Percentiles rank a stretch among this genome's conserved stretches.
Evolutionary conservation across 2,797 vertebrate genomes (phyloP).

Genomic region (Sylvia borin): DNA sequence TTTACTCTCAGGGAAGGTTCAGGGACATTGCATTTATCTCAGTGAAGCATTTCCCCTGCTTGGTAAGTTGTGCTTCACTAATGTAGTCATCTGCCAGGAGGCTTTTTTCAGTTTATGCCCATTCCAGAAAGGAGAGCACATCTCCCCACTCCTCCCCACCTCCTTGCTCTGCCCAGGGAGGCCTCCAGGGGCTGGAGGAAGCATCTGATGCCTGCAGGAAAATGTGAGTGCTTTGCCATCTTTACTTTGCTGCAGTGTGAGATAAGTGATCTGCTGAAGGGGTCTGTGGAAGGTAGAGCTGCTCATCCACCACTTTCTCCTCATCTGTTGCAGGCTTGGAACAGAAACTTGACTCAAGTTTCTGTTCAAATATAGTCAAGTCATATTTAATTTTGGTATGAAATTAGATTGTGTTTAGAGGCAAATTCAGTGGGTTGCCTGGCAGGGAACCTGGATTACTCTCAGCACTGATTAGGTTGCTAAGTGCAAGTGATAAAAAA

Average conservation of each 20-base stretch:
- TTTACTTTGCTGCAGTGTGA: not conserved
- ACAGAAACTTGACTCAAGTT: not conserved
- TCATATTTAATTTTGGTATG: not conserved
- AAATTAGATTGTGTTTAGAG: not conserved
- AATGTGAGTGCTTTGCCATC: not conserved
- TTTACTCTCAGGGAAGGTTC: not conserved
- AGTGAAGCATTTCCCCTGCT: conserved; percentile 17
- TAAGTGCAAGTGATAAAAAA: not conserved
- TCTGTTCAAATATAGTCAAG: not conserved
- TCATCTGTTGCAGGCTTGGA: not conserved
- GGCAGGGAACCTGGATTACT: not conserved
- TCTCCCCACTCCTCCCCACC: not conserved
- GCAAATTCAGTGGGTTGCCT: not conserved
- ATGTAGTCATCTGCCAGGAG: conserved; percentile 20
- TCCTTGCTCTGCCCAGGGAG: not conserved
- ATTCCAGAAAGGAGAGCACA: not conserved
- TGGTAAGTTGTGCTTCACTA: conserved; percentile 38
- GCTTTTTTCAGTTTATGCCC: not conserved
- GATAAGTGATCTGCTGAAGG: not conserved
- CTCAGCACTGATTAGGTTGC: not conserved
- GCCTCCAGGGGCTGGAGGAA: not conserved
- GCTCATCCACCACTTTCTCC: not conserved
- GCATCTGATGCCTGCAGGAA: not conserved
- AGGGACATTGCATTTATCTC: conserved; percentile 6
- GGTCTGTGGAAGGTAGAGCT: not conserved